These are phyloP conservation scores for Gallinago media DNA, from an alignment of 2,113 vertebrate genomes.

Conservation along the genomic window DNA sequence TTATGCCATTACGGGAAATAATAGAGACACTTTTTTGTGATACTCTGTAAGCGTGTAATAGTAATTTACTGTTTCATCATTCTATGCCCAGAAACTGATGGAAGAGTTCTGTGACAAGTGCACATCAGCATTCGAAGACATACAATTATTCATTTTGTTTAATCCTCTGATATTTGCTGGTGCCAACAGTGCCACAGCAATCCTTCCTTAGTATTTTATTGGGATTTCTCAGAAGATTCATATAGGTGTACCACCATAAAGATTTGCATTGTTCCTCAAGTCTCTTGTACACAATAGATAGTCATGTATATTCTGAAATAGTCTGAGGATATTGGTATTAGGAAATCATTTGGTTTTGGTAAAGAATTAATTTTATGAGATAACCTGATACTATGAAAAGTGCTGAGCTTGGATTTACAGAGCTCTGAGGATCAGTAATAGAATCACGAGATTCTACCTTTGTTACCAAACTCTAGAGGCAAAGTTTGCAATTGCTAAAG, in stretches of 20 bases:
- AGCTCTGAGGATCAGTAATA: not conserved
- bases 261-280: not conserved
- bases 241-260: not conserved
- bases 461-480: not conserved
- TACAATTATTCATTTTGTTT: not conserved
- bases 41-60: not conserved
- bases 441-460: not conserved
- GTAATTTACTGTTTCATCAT: not conserved
- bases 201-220: not conserved
- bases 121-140: not conserved
- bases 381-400: not conserved
- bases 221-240: not conserved
- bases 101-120: not conserved
- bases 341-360: not conserved
- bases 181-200: not conserved
- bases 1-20: not conserved
- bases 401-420: not conserved
- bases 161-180: not conserved
- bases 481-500: not conserved
- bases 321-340: not conserved
- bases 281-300: not conserved
- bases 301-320: not conserved
- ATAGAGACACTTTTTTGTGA: not conserved
- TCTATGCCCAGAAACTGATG: not conserved
- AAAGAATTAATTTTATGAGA: not conserved